Conservation (phyloP, 2,888 invertebrate genomes). For the Gibbula magus region DNA sequence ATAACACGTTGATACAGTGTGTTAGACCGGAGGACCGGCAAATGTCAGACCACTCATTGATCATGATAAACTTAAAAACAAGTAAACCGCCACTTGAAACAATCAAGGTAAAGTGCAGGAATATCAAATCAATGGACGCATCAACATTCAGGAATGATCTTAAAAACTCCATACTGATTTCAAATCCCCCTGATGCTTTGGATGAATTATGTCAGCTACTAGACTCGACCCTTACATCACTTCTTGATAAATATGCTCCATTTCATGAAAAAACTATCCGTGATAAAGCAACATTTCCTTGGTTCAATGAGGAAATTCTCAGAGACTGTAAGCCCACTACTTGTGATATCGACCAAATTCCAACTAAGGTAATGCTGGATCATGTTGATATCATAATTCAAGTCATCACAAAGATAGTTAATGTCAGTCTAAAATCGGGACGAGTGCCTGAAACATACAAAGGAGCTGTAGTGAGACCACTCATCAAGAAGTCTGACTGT, state of each 20-base stretch:
- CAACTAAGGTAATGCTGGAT: no score
- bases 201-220: not conserved
- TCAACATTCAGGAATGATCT: not conserved
- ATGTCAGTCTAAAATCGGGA: no score
- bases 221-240: not conserved
- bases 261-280: not conserved
- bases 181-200: not conserved
- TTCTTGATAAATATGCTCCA: not conserved
- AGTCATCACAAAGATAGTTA: no score
- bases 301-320: not conserved
- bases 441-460: no score
- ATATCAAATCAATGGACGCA: not conserved
- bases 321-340: no score
- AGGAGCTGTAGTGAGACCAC: no score
- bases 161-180: not conserved
- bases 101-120: not conserved
- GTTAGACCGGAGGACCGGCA: not conserved
- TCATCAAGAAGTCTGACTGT: no score
- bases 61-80: not conserved
- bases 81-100: not conserved
- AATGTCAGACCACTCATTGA: not conserved
- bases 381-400: no score
- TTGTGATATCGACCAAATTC: no score
- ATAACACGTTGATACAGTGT: not conserved
- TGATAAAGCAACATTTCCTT: not conserved